Evolutionary conservation across 2,113 vertebrate genomes (phyloP).

Genomic region (Poecile atricapillus): DNA sequence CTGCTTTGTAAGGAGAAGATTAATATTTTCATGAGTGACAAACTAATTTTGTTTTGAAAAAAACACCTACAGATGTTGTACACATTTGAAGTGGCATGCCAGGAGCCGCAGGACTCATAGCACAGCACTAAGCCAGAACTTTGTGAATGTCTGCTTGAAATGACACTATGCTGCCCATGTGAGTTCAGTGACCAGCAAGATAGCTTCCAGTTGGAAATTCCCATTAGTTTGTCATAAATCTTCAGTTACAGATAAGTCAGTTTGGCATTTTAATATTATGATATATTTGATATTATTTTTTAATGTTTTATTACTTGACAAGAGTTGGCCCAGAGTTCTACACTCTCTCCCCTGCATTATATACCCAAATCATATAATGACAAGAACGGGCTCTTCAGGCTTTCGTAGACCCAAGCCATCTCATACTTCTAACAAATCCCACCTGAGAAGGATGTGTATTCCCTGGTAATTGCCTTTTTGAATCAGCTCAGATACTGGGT

Average conservation of each 20-base stretch:
- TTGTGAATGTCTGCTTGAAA: background rate
- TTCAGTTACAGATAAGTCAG: background rate
- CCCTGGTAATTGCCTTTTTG: background rate
- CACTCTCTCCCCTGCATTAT: background rate
- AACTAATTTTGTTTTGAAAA: background rate
- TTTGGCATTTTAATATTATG: background rate
- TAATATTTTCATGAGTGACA: background rate
- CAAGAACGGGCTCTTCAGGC: background rate
- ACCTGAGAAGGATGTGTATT: background rate
- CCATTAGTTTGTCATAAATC: background rate
- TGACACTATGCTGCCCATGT: background rate
- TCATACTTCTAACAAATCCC: background rate
- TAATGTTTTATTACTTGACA: background rate
- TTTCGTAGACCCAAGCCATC: background rate
- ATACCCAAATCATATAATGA: background rate
- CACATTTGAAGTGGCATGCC: background rate
- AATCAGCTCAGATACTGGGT: background rate
- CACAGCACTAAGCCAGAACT: background rate
- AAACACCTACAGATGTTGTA: background rate
- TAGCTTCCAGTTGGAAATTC: background rate
- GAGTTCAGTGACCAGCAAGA: background rate
- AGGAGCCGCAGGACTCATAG: background rate
- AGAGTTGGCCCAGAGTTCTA: background rate
- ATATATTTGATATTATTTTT: background rate
- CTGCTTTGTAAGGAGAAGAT: background rate